Percentiles rank a stretch among this genome's conserved stretches.
Evolutionary conservation across 2,888 invertebrate species (phyloP).

Genomic region (Drosophila koepferae): DNA sequence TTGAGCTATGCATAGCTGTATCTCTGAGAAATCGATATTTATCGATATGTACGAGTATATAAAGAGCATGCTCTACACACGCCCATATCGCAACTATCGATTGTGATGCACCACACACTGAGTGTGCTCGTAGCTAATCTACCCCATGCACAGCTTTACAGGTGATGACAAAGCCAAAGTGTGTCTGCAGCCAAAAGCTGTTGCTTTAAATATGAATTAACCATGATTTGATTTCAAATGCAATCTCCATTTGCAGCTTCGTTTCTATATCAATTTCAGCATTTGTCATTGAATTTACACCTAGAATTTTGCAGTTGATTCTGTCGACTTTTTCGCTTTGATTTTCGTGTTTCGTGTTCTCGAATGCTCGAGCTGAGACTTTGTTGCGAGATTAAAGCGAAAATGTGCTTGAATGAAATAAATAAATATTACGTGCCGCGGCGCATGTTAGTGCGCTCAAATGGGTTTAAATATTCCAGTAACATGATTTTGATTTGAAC

Average conservation of each 20-base stretch:
- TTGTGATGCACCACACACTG: background rate
- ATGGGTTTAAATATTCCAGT: slow-evolving; percentile 2
- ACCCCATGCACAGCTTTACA: background rate
- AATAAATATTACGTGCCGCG: slow-evolving; percentile 13
- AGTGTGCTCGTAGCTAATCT: background rate
- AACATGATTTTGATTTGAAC: background rate
- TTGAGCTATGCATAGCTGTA: too few species aligned
- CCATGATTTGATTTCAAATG: slow-evolving; percentile 2
- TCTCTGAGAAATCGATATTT: too few species aligned
- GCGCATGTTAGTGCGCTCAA: slow-evolving; percentile 9
- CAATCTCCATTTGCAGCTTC: background rate
- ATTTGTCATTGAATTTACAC: slow-evolving; percentile 9
- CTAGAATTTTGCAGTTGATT: background rate
- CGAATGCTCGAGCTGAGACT: background rate
- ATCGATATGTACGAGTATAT: too few species aligned
- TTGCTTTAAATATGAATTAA: slow-evolving; percentile 5
- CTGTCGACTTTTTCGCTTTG: background rate
- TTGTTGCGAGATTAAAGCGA: background rate
- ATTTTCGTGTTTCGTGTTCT: background rate
- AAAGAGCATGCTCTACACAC: background rate
- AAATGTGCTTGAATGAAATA: background rate
- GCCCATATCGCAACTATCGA: too few species aligned
- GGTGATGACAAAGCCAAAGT: background rate
- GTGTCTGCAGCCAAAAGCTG: background rate
- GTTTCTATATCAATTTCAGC: background rate